These are phyloP conservation scores for Bufotes viridis DNA, from an alignment of 2,797 vertebrate genomes.

Conservation along the genomic window DNA sequence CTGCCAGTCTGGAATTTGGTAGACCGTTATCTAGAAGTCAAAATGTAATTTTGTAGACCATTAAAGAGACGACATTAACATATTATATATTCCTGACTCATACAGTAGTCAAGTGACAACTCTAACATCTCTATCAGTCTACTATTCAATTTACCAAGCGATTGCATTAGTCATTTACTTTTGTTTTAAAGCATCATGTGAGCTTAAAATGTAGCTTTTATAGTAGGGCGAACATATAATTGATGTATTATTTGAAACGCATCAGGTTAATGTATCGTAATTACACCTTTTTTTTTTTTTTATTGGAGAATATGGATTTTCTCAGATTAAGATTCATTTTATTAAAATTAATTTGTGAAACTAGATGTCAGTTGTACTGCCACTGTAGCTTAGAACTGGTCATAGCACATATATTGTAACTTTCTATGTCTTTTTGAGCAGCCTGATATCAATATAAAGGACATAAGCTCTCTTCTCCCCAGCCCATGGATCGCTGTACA, in stretches of 20 bases:
- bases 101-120: constrained; percentile 31
- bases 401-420: no score
- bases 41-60: constrained; percentile 36
- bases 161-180: constrained; percentile 23
- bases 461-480: background rate
- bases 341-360: no score
- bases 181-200: background rate
- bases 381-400: no score
- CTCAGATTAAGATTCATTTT: no score
- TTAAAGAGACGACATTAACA: constrained; percentile 30
- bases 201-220: background rate
- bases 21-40: constrained; percentile 17
- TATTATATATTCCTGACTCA: constrained; percentile 6
- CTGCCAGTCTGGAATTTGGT: constrained; percentile 6
- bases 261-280: no score
- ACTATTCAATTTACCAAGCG: constrained; percentile 34
- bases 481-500: background rate
- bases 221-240: background rate
- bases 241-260: no score
- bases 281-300: no score
- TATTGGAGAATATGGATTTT: no score
- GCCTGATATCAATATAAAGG: background rate
- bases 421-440: background rate
- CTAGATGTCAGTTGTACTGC: no score
- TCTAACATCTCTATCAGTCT: constrained; percentile 36